These are phyloP conservation scores for Patiria miniata DNA, from an alignment of 35 echinoderm and acorn worm species.

Conservation along the genomic window DNA sequence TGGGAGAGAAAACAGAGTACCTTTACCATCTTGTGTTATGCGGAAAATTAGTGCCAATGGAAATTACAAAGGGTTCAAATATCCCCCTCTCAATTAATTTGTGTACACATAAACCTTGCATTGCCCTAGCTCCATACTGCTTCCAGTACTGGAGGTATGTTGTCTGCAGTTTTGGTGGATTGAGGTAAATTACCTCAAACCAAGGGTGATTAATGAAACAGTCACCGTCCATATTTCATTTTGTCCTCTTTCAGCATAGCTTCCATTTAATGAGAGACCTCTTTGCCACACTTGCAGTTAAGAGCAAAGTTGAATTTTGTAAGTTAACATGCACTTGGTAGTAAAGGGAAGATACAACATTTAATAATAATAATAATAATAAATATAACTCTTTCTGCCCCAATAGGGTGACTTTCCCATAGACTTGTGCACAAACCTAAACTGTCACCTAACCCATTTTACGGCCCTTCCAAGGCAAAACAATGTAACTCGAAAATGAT, in stretches of 20 bases:
- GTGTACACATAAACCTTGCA: background rate
- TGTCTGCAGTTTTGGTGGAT: background rate
- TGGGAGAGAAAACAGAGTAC: background rate
- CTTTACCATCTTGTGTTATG: slow-evolving; percentile 33
- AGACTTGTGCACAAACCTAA: no score
- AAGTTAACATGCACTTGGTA: no score
- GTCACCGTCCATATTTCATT: background rate
- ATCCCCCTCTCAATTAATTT: background rate
- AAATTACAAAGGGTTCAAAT: slow-evolving; percentile 37
- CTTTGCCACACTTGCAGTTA: no score
- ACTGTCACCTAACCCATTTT: no score
- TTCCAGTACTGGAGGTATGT: background rate
- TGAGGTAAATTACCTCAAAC: no score
- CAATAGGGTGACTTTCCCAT: no score
- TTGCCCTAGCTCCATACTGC: background rate
- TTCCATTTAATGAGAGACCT: background rate
- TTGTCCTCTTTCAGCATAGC: background rate
- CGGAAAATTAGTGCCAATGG: slow-evolving; percentile 21
- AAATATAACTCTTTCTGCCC: no score
- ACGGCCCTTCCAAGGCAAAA: no score
- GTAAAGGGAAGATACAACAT: no score
- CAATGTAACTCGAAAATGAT: no score
- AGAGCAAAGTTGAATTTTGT: no score
- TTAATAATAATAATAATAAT: no score
- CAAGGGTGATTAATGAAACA: background rate